Evolutionary conservation across 2,888 invertebrate genomes (phyloP), one percentile per base, ranked within the genome.

Genomic region (Lepidocyrtoides sp.): DNA sequence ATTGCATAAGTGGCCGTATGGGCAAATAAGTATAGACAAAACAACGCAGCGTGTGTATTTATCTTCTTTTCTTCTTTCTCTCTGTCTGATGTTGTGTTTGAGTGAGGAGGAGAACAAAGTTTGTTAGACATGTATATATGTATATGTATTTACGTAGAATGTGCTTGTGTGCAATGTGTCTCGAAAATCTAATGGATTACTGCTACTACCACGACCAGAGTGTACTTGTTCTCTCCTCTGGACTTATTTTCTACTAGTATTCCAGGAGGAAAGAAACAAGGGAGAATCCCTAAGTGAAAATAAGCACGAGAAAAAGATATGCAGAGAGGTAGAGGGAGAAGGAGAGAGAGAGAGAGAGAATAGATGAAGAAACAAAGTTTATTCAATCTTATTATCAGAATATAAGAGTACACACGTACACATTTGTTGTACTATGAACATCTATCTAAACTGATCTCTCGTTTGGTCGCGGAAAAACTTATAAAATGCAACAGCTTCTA

Each of bases 161-260:
- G 51, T n/a, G 23, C 23, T 36, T 82, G 54, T 48, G 72, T 36
- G 63, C 75, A 86, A 86, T 87, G 79, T 48, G 87, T 87, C 77
- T 81, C 32, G 88, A 89, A 89, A 89, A 72, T 51, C 72, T 89
- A 83, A 89, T 84, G 87, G 87, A 88, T 88, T 88, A 88, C 79
- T 57, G 7, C 36, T 36, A 36, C 36, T 7, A 36, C 2, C 7
- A 36, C 36, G 2, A 23, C 44, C 20, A 36, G 75, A 75, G 14
- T n/a, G n/a, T n/a, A 36, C 36, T 36, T 36, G 7, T 36, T 36
- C 36, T 36, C 36, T 36, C 2, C 36, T 36, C 36, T 36, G 36
- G 36, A 36, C 36, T 7, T 36, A 4, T 36, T 36, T 4, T 36
- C n/a, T n/a, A n/a, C n/a, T n/a, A n/a, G n/a, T n/a, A n/a, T n/a